Evolutionary conservation across 2,797 vertebrate genomes (phyloP), one percentile per base, ranked within the genome.

Genomic region (Prunella strophiata): DNA sequence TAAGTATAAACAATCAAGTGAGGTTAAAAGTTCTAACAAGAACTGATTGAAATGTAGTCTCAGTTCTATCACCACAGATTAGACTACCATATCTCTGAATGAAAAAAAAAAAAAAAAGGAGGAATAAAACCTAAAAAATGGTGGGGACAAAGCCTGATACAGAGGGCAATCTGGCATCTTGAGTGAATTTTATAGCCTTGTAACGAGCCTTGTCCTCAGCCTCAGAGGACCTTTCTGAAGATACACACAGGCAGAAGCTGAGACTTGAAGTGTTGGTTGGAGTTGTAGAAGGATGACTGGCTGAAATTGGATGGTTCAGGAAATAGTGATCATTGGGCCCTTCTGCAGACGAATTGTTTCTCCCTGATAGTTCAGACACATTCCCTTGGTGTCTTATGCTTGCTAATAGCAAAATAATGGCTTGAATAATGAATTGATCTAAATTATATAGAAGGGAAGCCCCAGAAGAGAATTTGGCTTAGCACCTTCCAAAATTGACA

Each of bases 401-500:
- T 81, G 26, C 70, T 93, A 78, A 84, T 89, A 68, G 42, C 43
- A 61, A 76, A 92, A 89, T 85, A 87, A 78, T 79, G 23, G n/a
- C 13, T n/a, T 93, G 91, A 91, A 85, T 91, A 7, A 17, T 91
- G 58, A 83, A 16, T 7, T 85, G 50, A 72, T 81, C 34, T 75
- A 78, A 91, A 91, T 78, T 68, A 51, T 25, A 55, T 26, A 19
- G 52, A 93, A 91, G 72, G 88, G 88, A 94, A 93, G 66, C 58
- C 90, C 89, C 47, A 45, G 54, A 86, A 81, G 62, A 88, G 27
- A 88, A 81, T 79, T 92, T 79, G 78, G 55, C 52, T 87, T 87
- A 87, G 73, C 76, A 83, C 62, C 51, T 96, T 88, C 70, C 58
- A 72, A 72, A 94, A 78, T 48, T 91, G 88, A 78, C 54, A 48